Base-by-base conservation (phyloP, 2,888 invertebrate species). In the Prionchulus punctatus region DNA sequence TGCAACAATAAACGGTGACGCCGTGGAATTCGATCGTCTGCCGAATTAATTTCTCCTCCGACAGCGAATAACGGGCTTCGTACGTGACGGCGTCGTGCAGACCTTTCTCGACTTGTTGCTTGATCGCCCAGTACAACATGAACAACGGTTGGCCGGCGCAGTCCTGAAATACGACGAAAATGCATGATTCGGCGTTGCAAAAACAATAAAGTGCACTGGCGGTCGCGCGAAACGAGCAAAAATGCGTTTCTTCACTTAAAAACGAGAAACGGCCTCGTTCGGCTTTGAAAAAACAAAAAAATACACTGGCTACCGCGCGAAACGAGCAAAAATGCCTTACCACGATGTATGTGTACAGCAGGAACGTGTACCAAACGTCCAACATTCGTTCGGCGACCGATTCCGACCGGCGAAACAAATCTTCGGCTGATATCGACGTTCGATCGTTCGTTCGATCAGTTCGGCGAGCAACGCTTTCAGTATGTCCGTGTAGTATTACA, bases 381-480 rank as follows among this genome's bases (percentile, higher is more conserved):
- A 98, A 79, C 98, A 98, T 98, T 78, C 98, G 92, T 73, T 98
- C 98, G 26, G 96, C 98, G 4, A 98, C 94, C 72, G 94, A 94
- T 75, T 98, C 98, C 42, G 94, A 96, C 64, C 83, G 66, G 43
- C 70, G 59, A 61, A 70, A 71, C 57, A 71, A 59, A 70, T 67
- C 57, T 70, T 70, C 42, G 70, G 70, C 56, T 70, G 70, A 59
- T 65, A 67, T 52, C 67, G 30, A 58, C 92, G 90, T 71, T 96
- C 96, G 79, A 96, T 90, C 70, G 92, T 92, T 72, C 90, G 91
- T 71, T 96, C 94, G 69, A 98, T 98, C 63, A 98, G 79, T 74
- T 98, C 96, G 21, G 90, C 88, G 61, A 98, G 77, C 61, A 98
- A 78, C 2, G 94, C 96, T 75, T 98, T 98, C 69, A 98, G 77